A percentile compares a stretch with the other conserved stretches of the same genome.
These are phyloP conservation scores for Epinotia brunnichana DNA, from an alignment of 2,888 invertebrate genomes.

Conservation along the genomic window DNA sequence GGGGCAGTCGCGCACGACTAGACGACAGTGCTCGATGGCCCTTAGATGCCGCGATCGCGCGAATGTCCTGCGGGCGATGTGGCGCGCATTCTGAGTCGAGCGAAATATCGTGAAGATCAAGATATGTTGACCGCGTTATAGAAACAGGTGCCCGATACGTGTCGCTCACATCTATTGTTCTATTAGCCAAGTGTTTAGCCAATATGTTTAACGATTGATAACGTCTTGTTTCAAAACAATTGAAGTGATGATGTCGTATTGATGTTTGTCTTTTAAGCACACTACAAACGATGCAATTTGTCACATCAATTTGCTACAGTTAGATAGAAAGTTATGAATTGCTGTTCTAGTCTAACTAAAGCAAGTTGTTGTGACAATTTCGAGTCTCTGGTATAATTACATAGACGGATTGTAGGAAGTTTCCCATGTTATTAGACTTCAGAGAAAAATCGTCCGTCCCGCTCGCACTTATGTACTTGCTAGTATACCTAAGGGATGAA, in stretches of 20 bases:
- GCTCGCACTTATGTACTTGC: too few species aligned
- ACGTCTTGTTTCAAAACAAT: background rate
- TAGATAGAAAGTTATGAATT: too few species aligned
- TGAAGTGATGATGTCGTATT: background rate
- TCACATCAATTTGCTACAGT: too few species aligned
- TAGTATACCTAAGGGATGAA: too few species aligned
- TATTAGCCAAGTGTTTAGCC: slow-evolving; percentile 11
- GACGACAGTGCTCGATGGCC: slow-evolving; percentile 12
- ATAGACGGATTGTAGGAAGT: too few species aligned
- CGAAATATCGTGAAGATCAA: slow-evolving; percentile 62
- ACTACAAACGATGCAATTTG: background rate
- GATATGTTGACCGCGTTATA: slow-evolving; percentile 76
- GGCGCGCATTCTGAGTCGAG: slow-evolving; percentile 65
- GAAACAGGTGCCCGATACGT: slow-evolving; percentile 71
- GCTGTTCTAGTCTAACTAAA: too few species aligned
- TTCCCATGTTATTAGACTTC: too few species aligned
- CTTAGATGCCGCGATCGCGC: slow-evolving; percentile 60
- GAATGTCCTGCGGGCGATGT: slow-evolving; percentile 69
- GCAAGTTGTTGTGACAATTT: too few species aligned
- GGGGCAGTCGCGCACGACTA: background rate
- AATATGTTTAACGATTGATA: background rate
- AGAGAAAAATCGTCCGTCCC: too few species aligned
- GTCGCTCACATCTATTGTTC: slow-evolving; percentile 42
- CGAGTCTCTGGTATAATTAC: too few species aligned
- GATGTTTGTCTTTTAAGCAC: background rate